A percentile compares a stretch with the other conserved stretches of the same genome.
These are phyloP conservation scores for Diarsia mendica DNA, from an alignment of 2,888 invertebrate genomes.

Conservation along the genomic window DNA sequence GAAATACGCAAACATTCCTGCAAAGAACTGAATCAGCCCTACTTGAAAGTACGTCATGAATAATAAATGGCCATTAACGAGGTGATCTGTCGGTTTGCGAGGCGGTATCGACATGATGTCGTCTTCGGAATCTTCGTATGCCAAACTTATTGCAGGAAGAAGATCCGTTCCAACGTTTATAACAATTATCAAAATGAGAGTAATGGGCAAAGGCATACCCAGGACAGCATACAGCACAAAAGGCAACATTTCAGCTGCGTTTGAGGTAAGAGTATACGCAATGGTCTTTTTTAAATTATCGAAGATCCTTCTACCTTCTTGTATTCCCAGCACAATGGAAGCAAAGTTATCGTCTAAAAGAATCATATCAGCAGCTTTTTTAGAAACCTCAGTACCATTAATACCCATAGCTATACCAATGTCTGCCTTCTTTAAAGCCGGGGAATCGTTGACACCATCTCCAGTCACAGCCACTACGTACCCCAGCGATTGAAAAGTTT, in stretches of 20 bases:
- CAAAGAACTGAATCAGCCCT: conserved; percentile 95
- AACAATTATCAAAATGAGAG: conserved; percentile 90
- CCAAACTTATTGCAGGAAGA: conserved; percentile 94
- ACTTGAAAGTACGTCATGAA: conserved; percentile 96
- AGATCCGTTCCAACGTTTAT: conserved; percentile 95
- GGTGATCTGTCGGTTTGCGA: conserved; percentile 88
- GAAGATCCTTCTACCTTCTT: conserved; percentile 95
- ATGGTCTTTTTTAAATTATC: conserved; percentile 97
- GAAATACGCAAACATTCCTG: conserved; percentile 95
- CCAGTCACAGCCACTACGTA: conserved; percentile 97
- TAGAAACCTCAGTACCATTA: conserved; percentile 94
- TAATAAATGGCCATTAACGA: conserved; percentile 91
- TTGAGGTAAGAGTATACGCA: conserved; percentile 95
- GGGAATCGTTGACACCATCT: conserved; percentile 97
- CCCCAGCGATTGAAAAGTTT: conserved; percentile 94
- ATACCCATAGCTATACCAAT: conserved; percentile 96
- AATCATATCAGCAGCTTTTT: conserved; percentile 98
- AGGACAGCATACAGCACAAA: conserved; percentile 93
- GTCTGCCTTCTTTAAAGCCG: conserved; percentile 96
- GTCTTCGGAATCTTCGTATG: conserved; percentile 94
- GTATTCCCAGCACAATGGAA: conserved; percentile 96
- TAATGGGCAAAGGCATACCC: conserved; percentile 94
- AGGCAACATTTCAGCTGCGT: conserved; percentile 96
- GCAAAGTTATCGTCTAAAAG: conserved; percentile 96
- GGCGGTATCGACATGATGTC: conserved; percentile 93